Base-by-base conservation (phyloP, 2,113 vertebrate species). In the Rhizomys pruinosus region DNA sequence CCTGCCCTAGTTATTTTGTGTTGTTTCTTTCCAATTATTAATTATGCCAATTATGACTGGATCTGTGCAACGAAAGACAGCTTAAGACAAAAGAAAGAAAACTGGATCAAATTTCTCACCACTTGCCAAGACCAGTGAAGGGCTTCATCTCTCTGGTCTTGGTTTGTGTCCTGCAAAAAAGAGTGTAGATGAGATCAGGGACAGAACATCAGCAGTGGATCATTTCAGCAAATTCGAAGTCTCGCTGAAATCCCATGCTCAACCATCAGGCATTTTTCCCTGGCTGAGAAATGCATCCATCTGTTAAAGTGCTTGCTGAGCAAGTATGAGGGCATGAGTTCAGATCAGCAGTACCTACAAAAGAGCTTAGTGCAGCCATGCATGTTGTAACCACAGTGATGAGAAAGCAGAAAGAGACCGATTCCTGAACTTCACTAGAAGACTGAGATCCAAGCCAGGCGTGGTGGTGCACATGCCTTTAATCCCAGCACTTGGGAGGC, bases 61-160 rank as follows among this genome's bases (percentile, higher is more conserved):
- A 52, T 34, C 63, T 9, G 32, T 25, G 22, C 63, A 94, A 85
- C 69, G 68, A 87, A 61, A 61, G 7, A 32, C 59, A 90, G 34
- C 47, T 66, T 68, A 25, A 90, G 57, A 63, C 57, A 86, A 91
- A 93, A 71, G n/a, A 76, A 96, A 80, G 20, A 63, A 91, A 89
- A 77, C 0, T 61, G 20, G 44, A 63, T 44, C 81, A 10, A 37
- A 39, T 93, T 89, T 63, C 55, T 59, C 76, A 22, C 17, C 29
- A 78, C 22, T 84, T 57, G 59, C 5, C 81, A 79, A 11, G 13
- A 7, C 64, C 73, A 42, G 76, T 37, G 25, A 64, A 73, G 22
- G 16, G 16, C 73, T 92, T 92, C 85, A 55, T 61, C 23, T 64
- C 37, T 55, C 59, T 59, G 74, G 27, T 69, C 39, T 78, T 74